phyloP scores from a whole-genome alignment of 2,888 invertebrate species.

The Polymixis flavicincta region DNA sequence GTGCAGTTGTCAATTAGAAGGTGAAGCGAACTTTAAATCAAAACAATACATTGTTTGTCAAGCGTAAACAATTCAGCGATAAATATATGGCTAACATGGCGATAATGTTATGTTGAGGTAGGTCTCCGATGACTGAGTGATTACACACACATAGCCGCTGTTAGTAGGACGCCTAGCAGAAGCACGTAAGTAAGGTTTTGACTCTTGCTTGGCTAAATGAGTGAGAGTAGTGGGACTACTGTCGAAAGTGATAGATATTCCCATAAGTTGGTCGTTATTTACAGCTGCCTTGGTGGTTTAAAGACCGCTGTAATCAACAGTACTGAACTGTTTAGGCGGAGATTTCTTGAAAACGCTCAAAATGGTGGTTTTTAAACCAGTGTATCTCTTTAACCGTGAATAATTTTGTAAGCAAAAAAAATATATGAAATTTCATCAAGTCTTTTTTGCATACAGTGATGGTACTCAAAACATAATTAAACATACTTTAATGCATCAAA shows the following conservation, averaged over 20 bases:
- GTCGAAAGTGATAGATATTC: constrained; percentile 1
- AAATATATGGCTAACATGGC: constrained; percentile 39
- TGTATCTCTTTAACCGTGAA: no score
- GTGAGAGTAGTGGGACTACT: background rate
- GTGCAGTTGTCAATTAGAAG: constrained; percentile 18
- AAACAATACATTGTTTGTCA: constrained; percentile 40
- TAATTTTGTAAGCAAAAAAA: no score
- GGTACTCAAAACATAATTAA: no score
- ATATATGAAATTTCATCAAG: no score
- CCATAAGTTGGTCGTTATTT: background rate
- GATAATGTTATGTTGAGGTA: constrained; percentile 45
- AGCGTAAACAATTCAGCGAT: constrained; percentile 48
- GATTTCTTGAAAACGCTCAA: no score
- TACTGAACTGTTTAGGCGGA: background rate
- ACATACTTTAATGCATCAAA: no score
- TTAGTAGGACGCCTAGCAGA: constrained; percentile 9
- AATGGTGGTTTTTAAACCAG: no score
- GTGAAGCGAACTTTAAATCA: constrained; percentile 38
- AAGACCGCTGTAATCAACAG: background rate
- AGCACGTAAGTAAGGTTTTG: background rate
- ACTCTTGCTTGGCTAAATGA: background rate
- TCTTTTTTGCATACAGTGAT: no score
- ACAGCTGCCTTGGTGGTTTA: background rate
- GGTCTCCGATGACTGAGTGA: constrained; percentile 34
- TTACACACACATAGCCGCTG: constrained; percentile 21